Base-by-base conservation (phyloP, 1,140 invertebrate species). In the Zaprionus gabonicus region DNA sequence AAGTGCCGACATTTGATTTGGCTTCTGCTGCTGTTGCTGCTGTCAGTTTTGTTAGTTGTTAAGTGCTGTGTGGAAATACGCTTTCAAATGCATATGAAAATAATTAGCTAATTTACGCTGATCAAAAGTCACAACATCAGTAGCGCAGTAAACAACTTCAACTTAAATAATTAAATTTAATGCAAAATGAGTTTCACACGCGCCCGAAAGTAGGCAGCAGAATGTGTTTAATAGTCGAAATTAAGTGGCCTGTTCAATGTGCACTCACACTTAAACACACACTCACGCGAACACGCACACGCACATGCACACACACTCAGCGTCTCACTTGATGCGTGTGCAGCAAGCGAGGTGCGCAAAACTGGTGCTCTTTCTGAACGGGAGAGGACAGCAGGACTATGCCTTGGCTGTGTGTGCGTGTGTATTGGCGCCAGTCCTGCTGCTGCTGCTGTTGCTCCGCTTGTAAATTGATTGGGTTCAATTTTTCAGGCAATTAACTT, bases 401-500 rank as follows among this genome's bases (percentile, higher is more conserved):
- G 66, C 76, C 58, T 79, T 79, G 55, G 56, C 55, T 67, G 53
- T 77, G 36, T 64, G 53, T 62, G 38, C 51, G 67, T 36, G 60
- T n/a, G 27, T 57, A 38, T 65, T 27, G 15, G 71, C 67, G 56
- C 71, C 65, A 25, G 76, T 59, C 20, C 25, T 34, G 28, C 28
- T 28, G 7, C 6, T 28, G 28, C 28, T 31, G 31, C 31, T 34
- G 31, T 9, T 34, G 31, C 31, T 34, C 9, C 31, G 31, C 9
- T 41, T 66, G 51, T 56, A 46, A 81, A 80, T 90, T 90, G 85
- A 88, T 88, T 84, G 85, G 79, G 78, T 80, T 84, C 56, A 84
- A 90, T 88, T 88, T 88, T 88, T 88, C 81, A 88, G 71, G 78
- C 85, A 88, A 90, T 88, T 88, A 90, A 84, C 70, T 80, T 73